Evolutionary conservation across 2,113 vertebrate species (phyloP), one percentile per base, ranked within the genome.

Genomic region (Tamias sibiricus): DNA sequence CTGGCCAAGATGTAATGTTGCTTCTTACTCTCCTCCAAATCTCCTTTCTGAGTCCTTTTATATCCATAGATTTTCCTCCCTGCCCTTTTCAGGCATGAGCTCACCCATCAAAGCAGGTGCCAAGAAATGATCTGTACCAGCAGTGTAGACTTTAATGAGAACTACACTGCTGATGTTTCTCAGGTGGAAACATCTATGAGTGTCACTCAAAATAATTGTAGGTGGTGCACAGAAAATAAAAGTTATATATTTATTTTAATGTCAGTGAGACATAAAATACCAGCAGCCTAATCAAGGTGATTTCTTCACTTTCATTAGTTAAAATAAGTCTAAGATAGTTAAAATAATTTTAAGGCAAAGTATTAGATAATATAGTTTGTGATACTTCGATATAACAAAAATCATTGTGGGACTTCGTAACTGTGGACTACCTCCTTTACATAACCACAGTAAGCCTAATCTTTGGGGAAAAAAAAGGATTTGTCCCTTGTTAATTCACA

Each of bases 151-250:
- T 79, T 83, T 28, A 77, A 62, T 32, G 42, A 87, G 47, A 88
- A 91, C 16, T 62, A 69, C 40, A 85, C 80, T 42, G 49, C 44
- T 62, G 30, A 1, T 28, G 8, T 75, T 96, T 95, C 66, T 94
- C 54, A 74, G 79, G 49, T 2, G 24, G 44, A 88, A 96, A 92
- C 11, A 80, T 35, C 24, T 13, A n/a, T 52, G 22, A 12, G 7
- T 88, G 91, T 42, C 62, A 47, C 52, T 95, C 87, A 83, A 42
- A 96, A 86, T 91, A 91, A 86, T 59, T 95, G 93, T 66, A 87
- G 19, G 26, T 72, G 37, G 13, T 54, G 2, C 30, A 69, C 24
- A 96, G 75, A 82, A 95, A 98, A 85, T 19, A 90, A 12, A 49
- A 24, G 26, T 20, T 59, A 47, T 10, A 69, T 59, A 30, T 68